Base-by-base conservation (phyloP, 1,140 invertebrate species). In the Cataglyphis hispanica region DNA sequence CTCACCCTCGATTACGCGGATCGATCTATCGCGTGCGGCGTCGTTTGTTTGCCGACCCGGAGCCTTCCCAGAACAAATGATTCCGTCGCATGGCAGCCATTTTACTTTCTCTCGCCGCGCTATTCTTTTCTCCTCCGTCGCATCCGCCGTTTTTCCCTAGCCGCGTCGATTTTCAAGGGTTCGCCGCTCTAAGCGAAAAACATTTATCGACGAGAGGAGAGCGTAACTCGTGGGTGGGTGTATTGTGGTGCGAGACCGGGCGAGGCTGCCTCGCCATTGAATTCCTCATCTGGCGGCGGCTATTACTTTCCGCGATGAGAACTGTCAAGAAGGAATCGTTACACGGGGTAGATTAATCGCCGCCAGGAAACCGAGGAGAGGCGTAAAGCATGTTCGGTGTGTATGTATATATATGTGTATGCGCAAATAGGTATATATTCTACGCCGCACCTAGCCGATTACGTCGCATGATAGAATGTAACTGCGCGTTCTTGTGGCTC, bases 1-100 rank as follows among this genome's bases (percentile, higher is more conserved):
- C 87, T 74, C 90, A 92, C 89, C 92, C 89, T 90, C 87, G 89
- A 92, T 92, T 91, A 92, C 76, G 84, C 67, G 87, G 84, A 92
- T 93, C 89, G 90, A 90, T 92, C 86, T 89, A 92, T 93, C 89
- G 92, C 90, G 84, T 88, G 58, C 40, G 53, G 84, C 74, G 70
- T 85, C 63, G 70, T 86, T 86, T 87, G 87, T 90, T 92, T 88
- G 84, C 83, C 60, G 58, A 61, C 76, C 72, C 25, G 46, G 34
- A 64, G 67, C 64, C 74, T 70, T 74, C 76, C 76, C 50, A 61
- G 67, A 77, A 88, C 84, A 88, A 90, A 90, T 83, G 88, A 91
- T 87, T 85, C 63, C 72, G 13, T 75, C 40, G 63, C 84, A 72
- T 85, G 83, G 87, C 88, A 85, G 89, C 86, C 86, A 86, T 89